A percentile compares a stretch with the other conserved stretches of the same genome.
Conservation (phyloP, 2,113 vertebrate species). For the Hydropotes inermis region DNA sequence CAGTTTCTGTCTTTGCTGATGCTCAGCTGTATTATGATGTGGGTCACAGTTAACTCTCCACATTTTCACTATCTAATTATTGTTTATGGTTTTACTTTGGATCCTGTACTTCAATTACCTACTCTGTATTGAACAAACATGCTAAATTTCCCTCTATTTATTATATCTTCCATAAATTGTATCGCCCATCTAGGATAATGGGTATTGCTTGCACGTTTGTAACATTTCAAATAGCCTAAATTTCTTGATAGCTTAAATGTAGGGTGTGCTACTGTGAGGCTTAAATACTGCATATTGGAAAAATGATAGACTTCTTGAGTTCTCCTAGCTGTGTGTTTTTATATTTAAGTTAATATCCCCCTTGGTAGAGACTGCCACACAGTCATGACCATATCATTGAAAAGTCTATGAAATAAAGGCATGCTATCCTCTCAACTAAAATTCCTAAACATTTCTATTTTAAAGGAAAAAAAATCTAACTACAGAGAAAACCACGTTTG, state of each 20-base stretch:
- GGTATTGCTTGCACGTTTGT: conserved; percentile 54
- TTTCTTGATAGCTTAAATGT: conserved; percentile 75
- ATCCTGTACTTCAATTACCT: conserved; percentile 74
- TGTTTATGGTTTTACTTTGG: conserved; percentile 74
- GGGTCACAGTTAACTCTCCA: conserved; percentile 69
- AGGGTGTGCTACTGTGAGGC: conserved; percentile 36
- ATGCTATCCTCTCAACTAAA: not conserved
- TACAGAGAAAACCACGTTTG: not conserved
- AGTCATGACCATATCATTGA: not conserved
- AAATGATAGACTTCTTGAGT: conserved; percentile 62
- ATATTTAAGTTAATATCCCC: conserved; percentile 62
- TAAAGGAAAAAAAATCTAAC: conserved; percentile 39
- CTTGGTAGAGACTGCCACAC: not conserved
- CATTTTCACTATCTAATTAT: conserved; percentile 75
- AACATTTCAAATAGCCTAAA: conserved; percentile 71
- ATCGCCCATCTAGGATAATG: conserved; percentile 71
- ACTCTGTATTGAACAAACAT: conserved; percentile 71
- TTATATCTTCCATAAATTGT: conserved; percentile 73
- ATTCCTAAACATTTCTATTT: not conserved
- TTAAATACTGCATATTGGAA: conserved; percentile 50
- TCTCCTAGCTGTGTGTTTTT: conserved; percentile 49
- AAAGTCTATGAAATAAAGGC: conserved; percentile 31
- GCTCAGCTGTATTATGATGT: conserved; percentile 73
- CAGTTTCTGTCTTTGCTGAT: conserved; percentile 67
- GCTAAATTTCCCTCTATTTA: conserved; percentile 70